These are phyloP conservation scores for Arrhopalites spinosus DNA, from an alignment of 2,888 invertebrate genomes.

Conservation along the genomic window DNA sequence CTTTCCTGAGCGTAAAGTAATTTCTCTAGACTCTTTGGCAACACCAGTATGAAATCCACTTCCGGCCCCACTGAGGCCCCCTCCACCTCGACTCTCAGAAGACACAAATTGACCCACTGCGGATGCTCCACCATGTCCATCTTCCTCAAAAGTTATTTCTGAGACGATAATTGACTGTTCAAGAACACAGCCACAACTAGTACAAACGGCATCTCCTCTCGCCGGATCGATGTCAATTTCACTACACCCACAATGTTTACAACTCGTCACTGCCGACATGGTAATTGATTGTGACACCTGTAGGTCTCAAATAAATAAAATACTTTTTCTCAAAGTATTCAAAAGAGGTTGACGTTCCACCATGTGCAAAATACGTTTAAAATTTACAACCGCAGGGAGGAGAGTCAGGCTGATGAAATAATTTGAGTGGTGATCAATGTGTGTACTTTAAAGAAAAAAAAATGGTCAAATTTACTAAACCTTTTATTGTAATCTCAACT, in stretches of 20 bases:
- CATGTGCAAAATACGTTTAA: background rate
- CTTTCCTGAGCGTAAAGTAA: slow-evolving; percentile 86
- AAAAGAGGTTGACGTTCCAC: background rate
- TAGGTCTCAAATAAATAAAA: background rate
- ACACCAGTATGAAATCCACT: slow-evolving; percentile 72
- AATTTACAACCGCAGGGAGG: background rate
- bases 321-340: background rate
- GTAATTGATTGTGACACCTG: background rate
- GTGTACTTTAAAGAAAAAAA: background rate
- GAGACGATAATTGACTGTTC: slow-evolving; percentile 96
- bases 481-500: slow-evolving; percentile 64
- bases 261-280: slow-evolving; percentile 71
- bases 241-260: slow-evolving; percentile 81
- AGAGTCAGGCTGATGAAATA: background rate
- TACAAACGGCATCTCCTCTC: slow-evolving; percentile 93
- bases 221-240: slow-evolving; percentile 55
- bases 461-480: slow-evolving; percentile 61
- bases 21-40: slow-evolving; percentile 88
- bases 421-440: no score
- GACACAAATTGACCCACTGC: slow-evolving; percentile 94
- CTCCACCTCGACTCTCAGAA: slow-evolving; percentile 83
- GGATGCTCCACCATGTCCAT: slow-evolving; percentile 81
- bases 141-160: slow-evolving; percentile 95
- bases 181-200: slow-evolving; percentile 91
- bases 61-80: slow-evolving; percentile 75